Percentiles rank a stretch among this genome's conserved stretches.
These are phyloP conservation scores for Halocynthia aurantium DNA, from an alignment of 23 tunicate genomes.

Conservation along the genomic window DNA sequence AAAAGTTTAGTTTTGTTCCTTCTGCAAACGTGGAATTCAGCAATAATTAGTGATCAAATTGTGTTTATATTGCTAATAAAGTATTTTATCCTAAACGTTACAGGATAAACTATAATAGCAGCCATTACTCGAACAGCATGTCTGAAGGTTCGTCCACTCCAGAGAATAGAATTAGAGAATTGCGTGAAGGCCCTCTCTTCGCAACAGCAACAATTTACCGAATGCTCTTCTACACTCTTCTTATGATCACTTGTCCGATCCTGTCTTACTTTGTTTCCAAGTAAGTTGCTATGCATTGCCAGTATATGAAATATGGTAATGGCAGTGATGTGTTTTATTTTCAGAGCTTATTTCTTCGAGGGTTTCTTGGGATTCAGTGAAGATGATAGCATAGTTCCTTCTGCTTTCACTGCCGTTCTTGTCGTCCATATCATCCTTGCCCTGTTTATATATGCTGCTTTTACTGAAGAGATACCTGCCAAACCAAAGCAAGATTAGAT, in stretches of 20 bases:
- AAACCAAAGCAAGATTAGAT: conserved; percentile 63
- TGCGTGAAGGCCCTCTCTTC: too few relatives aligned
- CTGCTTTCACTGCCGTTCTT: conserved; percentile 74
- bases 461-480: conserved; percentile 56
- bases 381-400: conserved; percentile 65
- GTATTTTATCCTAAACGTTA: too few relatives aligned
- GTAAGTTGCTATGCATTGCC: conserved; percentile 10
- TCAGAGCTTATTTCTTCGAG: conserved; percentile 25
- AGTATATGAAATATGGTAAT: background rate
- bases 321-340: background rate
- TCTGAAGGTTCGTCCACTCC: too few relatives aligned
- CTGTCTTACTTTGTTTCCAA: conserved; percentile 73
- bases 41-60: too few relatives aligned
- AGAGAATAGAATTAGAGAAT: too few relatives aligned
- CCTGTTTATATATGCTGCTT: conserved; percentile 75
- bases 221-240: conserved; percentile 58
- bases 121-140: too few relatives aligned
- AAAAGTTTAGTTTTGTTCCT: too few relatives aligned
- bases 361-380: conserved; percentile 17
- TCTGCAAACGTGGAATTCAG: too few relatives aligned
- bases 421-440: conserved; percentile 77
- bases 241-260: conserved; percentile 75
- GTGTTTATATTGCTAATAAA: too few relatives aligned
- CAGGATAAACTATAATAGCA: too few relatives aligned
- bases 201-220: background rate